Base-by-base conservation (phyloP, 2,113 vertebrate genomes). In the Plecotus auritus region DNA sequence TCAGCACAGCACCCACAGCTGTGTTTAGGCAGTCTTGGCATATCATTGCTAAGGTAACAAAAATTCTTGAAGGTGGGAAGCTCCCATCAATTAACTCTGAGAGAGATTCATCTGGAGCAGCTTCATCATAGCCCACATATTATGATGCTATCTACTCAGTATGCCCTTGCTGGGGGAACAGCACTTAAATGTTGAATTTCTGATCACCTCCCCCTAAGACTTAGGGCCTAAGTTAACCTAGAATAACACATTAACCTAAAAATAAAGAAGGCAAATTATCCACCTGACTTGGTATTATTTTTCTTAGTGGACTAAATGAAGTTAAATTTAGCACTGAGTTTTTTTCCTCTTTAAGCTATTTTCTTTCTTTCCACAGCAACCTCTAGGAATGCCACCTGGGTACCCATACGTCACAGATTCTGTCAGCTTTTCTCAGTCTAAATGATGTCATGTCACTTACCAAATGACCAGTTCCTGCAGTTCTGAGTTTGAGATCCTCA, bases 1-100 rank as follows among this genome's bases (percentile, higher is more conserved):
- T 97, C 87, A 93, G 96, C 93, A 95, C 85, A 97, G 98, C 96
- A 97, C 97, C 97, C 98, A 97, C 97, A 96, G 97, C 96, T 98
- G 97, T 97, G 94, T 13, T 97, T 97, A 96, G 85, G 95, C 97
- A 95, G 35, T 92, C 97, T 97, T 96, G 96, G 96, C 97, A 98
- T 67, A 97, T 93, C 92, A 96, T 56, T 91, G 67, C 95, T 85
- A 97, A 97, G 98, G 98, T 97, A 98, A 97, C 97, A 97, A 96
- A 94, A 94, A 93, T 96, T 74, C 83, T 85, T 72, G 49, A 97
- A 98, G 95, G 93, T 96, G 96, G 96, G 92, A 70, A 47, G 40
- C 92, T 98, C 95, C 97, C 95, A 96, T 97, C 97, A 95, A 96
- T 98, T 98, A 98, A 95, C 77, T 97, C 81, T 82, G 81, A 97